phyloP scores from a whole-genome alignment of 1,140 invertebrate species.

The Proctacanthus coquilletti region DNA sequence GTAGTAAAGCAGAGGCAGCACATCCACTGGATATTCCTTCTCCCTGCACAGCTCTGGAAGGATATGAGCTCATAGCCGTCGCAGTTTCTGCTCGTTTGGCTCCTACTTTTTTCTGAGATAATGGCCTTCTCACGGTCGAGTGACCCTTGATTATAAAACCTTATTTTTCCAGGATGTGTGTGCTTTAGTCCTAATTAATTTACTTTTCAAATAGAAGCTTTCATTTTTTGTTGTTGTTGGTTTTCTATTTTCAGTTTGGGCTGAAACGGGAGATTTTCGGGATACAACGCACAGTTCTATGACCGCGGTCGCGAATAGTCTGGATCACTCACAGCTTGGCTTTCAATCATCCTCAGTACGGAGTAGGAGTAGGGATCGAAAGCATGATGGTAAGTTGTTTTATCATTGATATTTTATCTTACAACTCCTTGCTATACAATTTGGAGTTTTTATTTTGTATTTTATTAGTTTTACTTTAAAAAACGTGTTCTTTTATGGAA shows the following conservation, averaged over 20 bases:
- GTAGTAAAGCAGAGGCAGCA: conserved; percentile 1
- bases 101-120: no score
- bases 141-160: no score
- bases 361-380: conserved; percentile 46
- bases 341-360: conserved; percentile 40
- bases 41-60: no score
- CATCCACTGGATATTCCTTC: no score
- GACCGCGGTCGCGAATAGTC: conserved; percentile 42
- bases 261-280: conserved; percentile 65
- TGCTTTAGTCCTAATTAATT: not conserved
- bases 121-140: no score
- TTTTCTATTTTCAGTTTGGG: conserved; percentile 60
- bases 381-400: conserved; percentile 38
- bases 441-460: not conserved
- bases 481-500: no score
- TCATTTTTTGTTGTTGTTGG: conserved; percentile 23
- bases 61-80: no score
- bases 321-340: conserved; percentile 46
- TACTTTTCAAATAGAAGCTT: not conserved
- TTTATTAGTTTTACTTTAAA: not conserved
- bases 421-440: not conserved
- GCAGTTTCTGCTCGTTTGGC: no score
- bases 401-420: not conserved
- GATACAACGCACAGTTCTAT: conserved; percentile 55
- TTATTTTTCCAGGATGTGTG: no score